Evolutionary conservation across 2,888 invertebrate genomes (phyloP).

Genomic region (Encarsia formosa): DNA sequence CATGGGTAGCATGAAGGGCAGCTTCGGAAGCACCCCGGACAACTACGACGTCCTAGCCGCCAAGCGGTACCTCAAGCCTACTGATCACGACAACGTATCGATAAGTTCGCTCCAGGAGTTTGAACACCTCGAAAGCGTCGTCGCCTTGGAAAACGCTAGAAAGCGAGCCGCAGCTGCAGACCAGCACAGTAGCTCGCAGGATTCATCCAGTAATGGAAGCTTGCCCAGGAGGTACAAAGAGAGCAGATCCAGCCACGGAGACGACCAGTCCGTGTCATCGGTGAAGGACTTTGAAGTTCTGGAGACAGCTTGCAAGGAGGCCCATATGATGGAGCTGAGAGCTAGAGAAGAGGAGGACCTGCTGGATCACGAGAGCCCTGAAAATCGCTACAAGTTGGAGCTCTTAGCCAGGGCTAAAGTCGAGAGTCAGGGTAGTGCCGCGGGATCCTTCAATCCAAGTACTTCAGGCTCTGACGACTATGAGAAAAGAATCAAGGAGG

Average conservation of each 20-base stretch:
- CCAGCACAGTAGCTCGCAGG: slow-evolving; percentile 67
- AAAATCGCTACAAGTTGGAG: slow-evolving; percentile 59
- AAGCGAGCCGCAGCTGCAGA: slow-evolving; percentile 41
- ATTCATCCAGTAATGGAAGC: slow-evolving; percentile 81
- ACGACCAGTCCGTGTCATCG: slow-evolving; percentile 82
- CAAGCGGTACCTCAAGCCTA: slow-evolving; percentile 75
- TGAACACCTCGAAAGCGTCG: slow-evolving; percentile 82
- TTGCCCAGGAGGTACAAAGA: slow-evolving; percentile 68
- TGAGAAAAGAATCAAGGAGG: slow-evolving; percentile 64
- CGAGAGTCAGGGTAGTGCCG: slow-evolving; percentile 39
- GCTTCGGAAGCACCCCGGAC: slow-evolving; percentile 88
- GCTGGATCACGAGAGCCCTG: slow-evolving; percentile 63
- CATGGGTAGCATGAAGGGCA: slow-evolving; percentile 74
- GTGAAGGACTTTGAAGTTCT: slow-evolving; percentile 89
- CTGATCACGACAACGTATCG: slow-evolving; percentile 90
- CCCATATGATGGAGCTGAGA: slow-evolving; percentile 74
- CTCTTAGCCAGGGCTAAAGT: slow-evolving; percentile 39
- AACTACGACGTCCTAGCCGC: slow-evolving; percentile 75
- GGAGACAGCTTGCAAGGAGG: slow-evolving; percentile 83
- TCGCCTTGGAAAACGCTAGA: slow-evolving; percentile 68
- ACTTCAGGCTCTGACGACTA: slow-evolving; percentile 60
- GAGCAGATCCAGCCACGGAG: slow-evolving; percentile 67
- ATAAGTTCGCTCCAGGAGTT: slow-evolving; percentile 92
- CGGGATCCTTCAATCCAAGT: slow-evolving; percentile 51
- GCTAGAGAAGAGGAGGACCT: slow-evolving; percentile 83